Evolutionary conservation across 2,797 vertebrate species (phyloP).

Genomic region (Lates japonicus): DNA sequence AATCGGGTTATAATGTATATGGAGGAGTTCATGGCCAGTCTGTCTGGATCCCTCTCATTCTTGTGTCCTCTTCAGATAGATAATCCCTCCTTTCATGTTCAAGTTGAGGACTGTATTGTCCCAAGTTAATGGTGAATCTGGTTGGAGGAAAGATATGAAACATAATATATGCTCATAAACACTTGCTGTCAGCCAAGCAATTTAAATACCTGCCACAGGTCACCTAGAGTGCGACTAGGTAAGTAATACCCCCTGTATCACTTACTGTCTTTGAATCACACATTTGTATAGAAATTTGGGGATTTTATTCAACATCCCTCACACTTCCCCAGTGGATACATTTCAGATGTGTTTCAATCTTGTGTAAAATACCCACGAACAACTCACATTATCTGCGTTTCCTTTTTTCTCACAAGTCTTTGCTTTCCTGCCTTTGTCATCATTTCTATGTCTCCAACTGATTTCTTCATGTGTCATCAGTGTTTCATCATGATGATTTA

Average conservation of each 20-base stretch:
- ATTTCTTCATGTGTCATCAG: neutral
- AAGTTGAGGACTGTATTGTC: neutral
- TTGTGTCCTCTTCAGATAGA: slow-evolving; percentile 5
- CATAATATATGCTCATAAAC: slow-evolving; percentile 20
- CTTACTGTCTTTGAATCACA: neutral
- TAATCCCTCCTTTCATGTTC: neutral
- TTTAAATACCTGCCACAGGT: slow-evolving; percentile 34
- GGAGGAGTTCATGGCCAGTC: neutral
- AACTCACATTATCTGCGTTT: neutral
- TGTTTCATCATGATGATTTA: neutral
- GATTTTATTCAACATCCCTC: slow-evolving; percentile 1
- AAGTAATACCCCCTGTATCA: neutral
- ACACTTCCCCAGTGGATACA: neutral
- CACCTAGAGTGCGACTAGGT: slow-evolving; percentile 12
- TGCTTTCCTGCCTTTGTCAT: neutral
- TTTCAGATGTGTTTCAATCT: slow-evolving; percentile 1
- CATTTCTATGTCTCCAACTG: neutral
- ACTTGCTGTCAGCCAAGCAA: slow-evolving; percentile 16
- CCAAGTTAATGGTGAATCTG: slow-evolving; percentile 3
- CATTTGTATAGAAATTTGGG: neutral
- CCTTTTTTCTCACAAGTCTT: neutral
- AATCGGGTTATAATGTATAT: slow-evolving; percentile 30
- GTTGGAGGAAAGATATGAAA: neutral
- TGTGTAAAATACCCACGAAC: slow-evolving; percentile 13
- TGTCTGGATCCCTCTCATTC: slow-evolving; percentile 3